These are phyloP conservation scores for Piaya cayana DNA, from an alignment of 2,113 vertebrate species.

Conservation along the genomic window DNA sequence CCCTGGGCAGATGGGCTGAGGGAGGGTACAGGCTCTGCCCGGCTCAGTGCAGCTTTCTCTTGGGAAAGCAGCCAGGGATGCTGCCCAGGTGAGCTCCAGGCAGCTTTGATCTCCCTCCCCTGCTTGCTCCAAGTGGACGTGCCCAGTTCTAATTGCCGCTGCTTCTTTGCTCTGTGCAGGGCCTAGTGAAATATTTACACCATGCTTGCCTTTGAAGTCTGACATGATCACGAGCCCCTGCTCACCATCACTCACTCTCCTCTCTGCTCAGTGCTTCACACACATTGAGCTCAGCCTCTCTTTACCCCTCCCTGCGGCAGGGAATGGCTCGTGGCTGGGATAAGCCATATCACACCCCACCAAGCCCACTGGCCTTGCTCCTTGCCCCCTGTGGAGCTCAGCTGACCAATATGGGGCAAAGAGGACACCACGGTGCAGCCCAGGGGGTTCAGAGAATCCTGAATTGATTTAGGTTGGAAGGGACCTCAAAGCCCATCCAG, in stretches of 20 bases:
- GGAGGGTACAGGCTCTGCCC: not conserved
- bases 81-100: not conserved
- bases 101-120: not conserved
- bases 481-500: no score
- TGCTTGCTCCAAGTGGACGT: accelerated
- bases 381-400: accelerated
- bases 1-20: not conserved
- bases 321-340: accelerated
- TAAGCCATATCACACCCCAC: not conserved
- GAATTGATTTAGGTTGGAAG: no score
- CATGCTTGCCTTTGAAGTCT: not conserved
- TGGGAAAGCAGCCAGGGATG: accelerated
- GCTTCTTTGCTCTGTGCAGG: not conserved
- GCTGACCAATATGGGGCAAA: accelerated
- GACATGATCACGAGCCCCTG: accelerated
- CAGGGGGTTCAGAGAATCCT: not conserved
- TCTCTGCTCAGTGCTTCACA: not conserved
- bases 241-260: not conserved
- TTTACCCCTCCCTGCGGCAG: accelerated
- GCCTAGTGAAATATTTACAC: slow-evolving; percentile 22
- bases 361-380: accelerated
- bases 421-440: accelerated
- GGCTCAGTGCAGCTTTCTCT: accelerated
- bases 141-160: not conserved
- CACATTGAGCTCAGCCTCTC: accelerated